Evolutionary conservation across 1,140 invertebrate species (phyloP), one percentile per base, ranked within the genome.

Genomic region (Macrobrachium rosenbergii): DNA sequence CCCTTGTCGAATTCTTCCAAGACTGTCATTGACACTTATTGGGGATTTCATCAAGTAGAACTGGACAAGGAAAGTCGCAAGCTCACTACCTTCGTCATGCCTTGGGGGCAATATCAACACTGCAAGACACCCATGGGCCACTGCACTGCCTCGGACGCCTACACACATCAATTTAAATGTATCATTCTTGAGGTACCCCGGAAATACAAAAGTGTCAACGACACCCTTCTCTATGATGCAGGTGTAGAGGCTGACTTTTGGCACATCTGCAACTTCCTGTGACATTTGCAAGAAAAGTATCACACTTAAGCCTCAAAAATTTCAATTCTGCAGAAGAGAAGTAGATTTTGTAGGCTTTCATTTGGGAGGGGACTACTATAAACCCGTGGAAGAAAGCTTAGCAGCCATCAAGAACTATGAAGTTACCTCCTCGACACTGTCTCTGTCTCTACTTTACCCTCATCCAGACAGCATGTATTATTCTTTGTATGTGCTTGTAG

Each of bases 81-180:
- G 58, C 45, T 79, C 14, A 79, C 45, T 6, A 79, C 45, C 45
- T 79, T 75, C 23, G 14, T 79, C 58, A 79, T 58, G 0, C 77
- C 45, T 23, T 79, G 77, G 77, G 77, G 77, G 5, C 45, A 43
- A 1, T 79, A 17, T 43, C 58, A 5, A 2, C 52, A 79, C 45
- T 21, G 19, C 43, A 79, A 17, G 77, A 79, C 77, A 17, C 77
- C 77, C 77, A 79, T 79, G 77, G 77, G 77, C 10, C 77, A 52
- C 77, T 79, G 77, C 21, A 0, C 77, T 12, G 19, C 45, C 5
- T 52, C 12, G 8, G 52, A 79, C 11, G 77, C 77, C 43, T 79
- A 17, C 77, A 79, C 77, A 58, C 43, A 28, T 6, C 5, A 28
- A 60, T 64, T 19, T 16, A 60, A 81, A 2, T 58, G 10, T 12